phyloP scores from a whole-genome alignment of 2,888 invertebrate genomes.

The Epicampocera succincta region DNA sequence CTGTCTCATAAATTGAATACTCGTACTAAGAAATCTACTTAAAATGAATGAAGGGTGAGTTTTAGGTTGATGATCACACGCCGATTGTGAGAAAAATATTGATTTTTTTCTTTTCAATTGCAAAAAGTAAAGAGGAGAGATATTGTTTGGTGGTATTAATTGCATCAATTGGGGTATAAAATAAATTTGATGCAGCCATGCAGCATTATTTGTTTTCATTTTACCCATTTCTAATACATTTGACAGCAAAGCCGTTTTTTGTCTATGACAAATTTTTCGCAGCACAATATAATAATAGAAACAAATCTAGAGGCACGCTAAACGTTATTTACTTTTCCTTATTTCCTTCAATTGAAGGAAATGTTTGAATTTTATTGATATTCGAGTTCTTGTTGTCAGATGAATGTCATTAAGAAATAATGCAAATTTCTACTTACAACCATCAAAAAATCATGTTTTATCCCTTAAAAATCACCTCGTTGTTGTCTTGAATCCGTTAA shows the following conservation, averaged over 20 bases:
- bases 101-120: background rate
- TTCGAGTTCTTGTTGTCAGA: constrained; percentile 5
- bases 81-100: constrained; percentile 42
- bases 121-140: constrained; percentile 13
- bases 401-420: constrained; percentile 28
- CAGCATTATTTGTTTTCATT: constrained; percentile 8
- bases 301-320: constrained; percentile 23
- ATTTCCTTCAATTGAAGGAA: background rate
- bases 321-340: constrained; percentile 9
- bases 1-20: constrained; percentile 48
- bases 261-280: constrained; percentile 40
- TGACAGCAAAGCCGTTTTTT: constrained; percentile 64
- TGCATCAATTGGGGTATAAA: constrained; percentile 5
- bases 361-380: constrained; percentile 43
- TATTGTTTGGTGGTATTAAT: constrained; percentile 61
- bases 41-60: constrained; percentile 55
- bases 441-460: constrained; percentile 11
- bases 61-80: constrained; percentile 18
- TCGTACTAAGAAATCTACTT: constrained; percentile 21
- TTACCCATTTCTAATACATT: constrained; percentile 57
- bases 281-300: constrained; percentile 35
- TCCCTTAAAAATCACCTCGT: background rate
- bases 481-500: background rate
- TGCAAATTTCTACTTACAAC: constrained; percentile 35
- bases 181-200: constrained; percentile 28